phyloP scores from a whole-genome alignment of 2,888 invertebrate genomes.

The Monoplex corrugatus region DNA sequence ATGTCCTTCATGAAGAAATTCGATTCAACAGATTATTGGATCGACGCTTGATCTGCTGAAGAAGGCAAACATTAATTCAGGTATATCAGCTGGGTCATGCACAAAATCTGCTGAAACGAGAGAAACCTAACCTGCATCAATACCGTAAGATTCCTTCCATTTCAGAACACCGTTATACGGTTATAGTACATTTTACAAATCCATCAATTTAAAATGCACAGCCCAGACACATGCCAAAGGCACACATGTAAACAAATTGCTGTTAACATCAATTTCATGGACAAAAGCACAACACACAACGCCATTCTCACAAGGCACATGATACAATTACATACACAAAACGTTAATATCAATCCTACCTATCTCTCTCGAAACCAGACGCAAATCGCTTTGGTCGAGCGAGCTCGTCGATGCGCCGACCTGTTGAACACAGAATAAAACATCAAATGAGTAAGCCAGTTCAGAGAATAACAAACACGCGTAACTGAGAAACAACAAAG shows the following conservation, averaged over 20 bases:
- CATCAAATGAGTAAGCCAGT: background rate
- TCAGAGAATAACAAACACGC: background rate
- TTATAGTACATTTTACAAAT: too few relatives aligned
- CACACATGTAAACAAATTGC: too few relatives aligned
- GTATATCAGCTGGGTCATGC: too few relatives aligned
- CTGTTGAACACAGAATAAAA: background rate
- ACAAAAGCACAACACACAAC: background rate
- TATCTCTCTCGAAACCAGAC: conserved; percentile 28
- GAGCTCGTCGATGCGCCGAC: conserved; percentile 23
- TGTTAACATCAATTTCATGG: background rate
- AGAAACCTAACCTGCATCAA: too few relatives aligned
- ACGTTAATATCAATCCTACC: background rate
- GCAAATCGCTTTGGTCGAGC: conserved; percentile 40
- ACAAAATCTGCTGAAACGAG: too few relatives aligned
- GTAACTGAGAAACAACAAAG: background rate
- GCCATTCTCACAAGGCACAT: background rate
- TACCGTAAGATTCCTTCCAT: too few relatives aligned
- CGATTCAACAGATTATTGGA: too few relatives aligned
- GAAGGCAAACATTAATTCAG: too few relatives aligned
- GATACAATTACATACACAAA: background rate
- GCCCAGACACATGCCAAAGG: background rate
- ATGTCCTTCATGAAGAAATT: too few relatives aligned
- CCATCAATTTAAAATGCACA: background rate
- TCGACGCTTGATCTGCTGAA: too few relatives aligned
- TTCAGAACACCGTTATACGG: too few relatives aligned